Base-by-base conservation (phyloP, 2,888 invertebrate species). In the Lamproptera curius region DNA sequence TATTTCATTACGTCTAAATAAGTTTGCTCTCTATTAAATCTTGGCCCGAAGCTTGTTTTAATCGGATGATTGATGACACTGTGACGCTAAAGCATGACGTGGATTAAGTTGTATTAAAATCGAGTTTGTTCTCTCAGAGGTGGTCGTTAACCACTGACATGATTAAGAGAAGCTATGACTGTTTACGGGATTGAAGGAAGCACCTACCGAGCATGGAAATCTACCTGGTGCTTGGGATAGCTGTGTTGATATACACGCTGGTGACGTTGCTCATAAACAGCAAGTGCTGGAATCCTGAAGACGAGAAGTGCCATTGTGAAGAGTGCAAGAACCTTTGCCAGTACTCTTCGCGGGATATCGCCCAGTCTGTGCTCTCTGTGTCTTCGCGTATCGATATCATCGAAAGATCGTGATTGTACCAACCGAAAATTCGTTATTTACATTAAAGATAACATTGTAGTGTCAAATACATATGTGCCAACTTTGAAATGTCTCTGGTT, bases 181-280 rank as follows among this genome's bases (percentile, higher is more conserved):
- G 11, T 11, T 23, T 42, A 44, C 55, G 50, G 37, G 41, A 35
- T 41, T 56, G 50, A 68, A 26, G 43, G 33, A 10, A 31, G 16
- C 8, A 33, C 20, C 17, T 13, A 16, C 16, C 39, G 13, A 72
- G 55, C 42, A 85, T 86, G 85, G 86, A 86, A 73, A 68, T 86
- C 61, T 85, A 80, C 63, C 57, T 83, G 49, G 70, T 86, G 50
- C 55, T 86, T 46, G 84, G 84, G 50, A 70, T 85, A 67, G 85
- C 76, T 46, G 73, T 86, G 51, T 60, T 86, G 58, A 68, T 85
- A 20, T 87, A 86, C 62, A 69, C 73, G 41, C 57, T 84, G 16
- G 65, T 76, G 42, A 67, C 76, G 31, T 49, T 81, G 34, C 41
- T 85, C 13, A 34, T 74, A 47, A 83, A 77, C 58, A 70, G 77